Conservation (phyloP, 2,797 vertebrate genomes). For the Tarsius wallacei region DNA sequence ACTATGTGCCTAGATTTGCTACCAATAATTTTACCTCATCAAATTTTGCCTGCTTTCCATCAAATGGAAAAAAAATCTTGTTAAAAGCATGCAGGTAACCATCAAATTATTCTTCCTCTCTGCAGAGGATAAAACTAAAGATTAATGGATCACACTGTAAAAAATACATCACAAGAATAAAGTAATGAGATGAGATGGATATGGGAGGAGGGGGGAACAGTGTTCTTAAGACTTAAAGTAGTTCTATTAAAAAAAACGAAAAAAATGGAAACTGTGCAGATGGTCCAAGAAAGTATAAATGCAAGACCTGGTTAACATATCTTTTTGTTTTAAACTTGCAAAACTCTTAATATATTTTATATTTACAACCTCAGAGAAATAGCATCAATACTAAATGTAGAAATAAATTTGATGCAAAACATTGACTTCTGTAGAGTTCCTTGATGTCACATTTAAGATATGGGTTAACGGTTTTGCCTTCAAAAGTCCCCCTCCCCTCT, state of each 20-base stretch:
- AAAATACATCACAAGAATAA: background rate
- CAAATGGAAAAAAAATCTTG: background rate
- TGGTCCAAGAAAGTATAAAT: background rate
- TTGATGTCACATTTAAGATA: background rate
- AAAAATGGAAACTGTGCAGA: background rate
- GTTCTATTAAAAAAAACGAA: background rate
- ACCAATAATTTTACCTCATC: background rate
- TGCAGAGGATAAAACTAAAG: constrained; percentile 23
- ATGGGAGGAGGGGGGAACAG: background rate
- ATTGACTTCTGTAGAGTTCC: background rate
- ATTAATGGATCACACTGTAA: background rate
- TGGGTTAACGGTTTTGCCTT: background rate
- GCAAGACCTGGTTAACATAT: background rate
- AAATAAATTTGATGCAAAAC: background rate
- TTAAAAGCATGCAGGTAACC: background rate
- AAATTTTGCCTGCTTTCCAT: background rate
- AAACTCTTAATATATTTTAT: background rate
- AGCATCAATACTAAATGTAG: constrained; percentile 34
- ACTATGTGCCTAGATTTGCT: background rate
- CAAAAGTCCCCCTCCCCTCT: background rate
- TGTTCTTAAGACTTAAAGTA: background rate
- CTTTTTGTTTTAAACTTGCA: constrained; percentile 38
- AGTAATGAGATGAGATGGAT: constrained; percentile 37
- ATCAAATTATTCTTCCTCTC: constrained; percentile 18
- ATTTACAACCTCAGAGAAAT: background rate